Evolutionary conservation across 2,797 vertebrate species (phyloP), one percentile per base, ranked within the genome.

Genomic region (Hyperoplus immaculatus): DNA sequence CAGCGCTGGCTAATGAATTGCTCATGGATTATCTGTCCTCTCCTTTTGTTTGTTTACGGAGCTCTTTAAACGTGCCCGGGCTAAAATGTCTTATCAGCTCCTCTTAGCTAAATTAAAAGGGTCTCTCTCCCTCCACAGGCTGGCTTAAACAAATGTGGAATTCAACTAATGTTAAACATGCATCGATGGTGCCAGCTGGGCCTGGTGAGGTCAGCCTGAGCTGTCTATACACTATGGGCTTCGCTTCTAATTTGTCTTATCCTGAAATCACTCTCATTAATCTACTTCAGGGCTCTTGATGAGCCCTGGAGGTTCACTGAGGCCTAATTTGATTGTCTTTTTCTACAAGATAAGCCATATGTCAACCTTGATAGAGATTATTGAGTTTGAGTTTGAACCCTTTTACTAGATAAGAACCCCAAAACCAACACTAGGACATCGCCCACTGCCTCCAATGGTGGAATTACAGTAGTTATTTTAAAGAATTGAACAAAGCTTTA

Each of bases 11-110:
- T 93, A 93, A 95, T 95, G 91, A 94, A 95, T 93, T 94, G 85
- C 89, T 84, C 93, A 95, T 95, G 84, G 94, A 95, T 95, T 95
- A 94, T 93, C 90, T 93, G 92, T 94, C 92, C 68, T 56, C 82
- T 76, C 55, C 84, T 88, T 92, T 88, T 90, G 90, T 95, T 94
- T 95, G 93, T 94, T 93, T 94, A 93, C 70, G 47, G 87, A 74
- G 72, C 84, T 89, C 88, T 91, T 91, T 92, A 92, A 90, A 89
- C 81, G 77, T 68, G 68, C 58, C 76, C 73, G 10, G 61, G 84
- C 87, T 90, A 87, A 94, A 92, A 87, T 70, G 81, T 87, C 89
- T 90, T 85, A 87, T 88, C 88, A 85, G 88, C 86, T 61, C 84
- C 90, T 91, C 81, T 94, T 92, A 91, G 87, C 84, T 83, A 87